phyloP scores from a whole-genome alignment of 2,113 vertebrate species.

The Catharus bicknelli region DNA sequence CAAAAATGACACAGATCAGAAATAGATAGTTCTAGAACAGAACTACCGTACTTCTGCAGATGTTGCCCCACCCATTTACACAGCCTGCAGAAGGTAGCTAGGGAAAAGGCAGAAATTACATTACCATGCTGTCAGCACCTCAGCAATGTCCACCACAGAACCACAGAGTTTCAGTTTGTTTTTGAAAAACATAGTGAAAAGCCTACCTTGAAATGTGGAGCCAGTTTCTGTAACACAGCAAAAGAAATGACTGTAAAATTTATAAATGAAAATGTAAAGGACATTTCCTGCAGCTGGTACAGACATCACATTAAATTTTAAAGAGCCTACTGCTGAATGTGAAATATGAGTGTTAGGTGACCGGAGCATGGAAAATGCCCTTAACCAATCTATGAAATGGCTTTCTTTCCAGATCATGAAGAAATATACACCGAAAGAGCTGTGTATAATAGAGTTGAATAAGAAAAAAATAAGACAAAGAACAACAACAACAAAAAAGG shows the following conservation, averaged over 20 bases:
- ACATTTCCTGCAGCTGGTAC: conserved; percentile 25
- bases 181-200: background rate
- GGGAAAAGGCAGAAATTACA: background rate
- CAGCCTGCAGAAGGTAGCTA: background rate
- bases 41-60: background rate
- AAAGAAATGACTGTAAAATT: conserved; percentile 33
- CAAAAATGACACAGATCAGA: background rate
- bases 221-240: conserved; percentile 18
- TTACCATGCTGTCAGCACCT: background rate
- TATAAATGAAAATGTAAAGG: conserved; percentile 42
- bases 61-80: background rate
- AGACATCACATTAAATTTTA: conserved; percentile 56
- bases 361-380: conserved; percentile 58
- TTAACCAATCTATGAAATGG: conserved; percentile 64
- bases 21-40: background rate
- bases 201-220: background rate
- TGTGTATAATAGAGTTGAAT: background rate
- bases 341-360: conserved; percentile 63
- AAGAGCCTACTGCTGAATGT: conserved; percentile 41
- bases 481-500: conserved; percentile 17
- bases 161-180: background rate
- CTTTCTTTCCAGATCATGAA: conserved; percentile 59
- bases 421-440: conserved; percentile 35
- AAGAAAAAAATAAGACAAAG: conserved; percentile 24
- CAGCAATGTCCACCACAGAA: background rate